These are phyloP conservation scores for Poeciliopsis gracilis DNA, from an alignment of 2,797 vertebrate species.

Conservation along the genomic window DNA sequence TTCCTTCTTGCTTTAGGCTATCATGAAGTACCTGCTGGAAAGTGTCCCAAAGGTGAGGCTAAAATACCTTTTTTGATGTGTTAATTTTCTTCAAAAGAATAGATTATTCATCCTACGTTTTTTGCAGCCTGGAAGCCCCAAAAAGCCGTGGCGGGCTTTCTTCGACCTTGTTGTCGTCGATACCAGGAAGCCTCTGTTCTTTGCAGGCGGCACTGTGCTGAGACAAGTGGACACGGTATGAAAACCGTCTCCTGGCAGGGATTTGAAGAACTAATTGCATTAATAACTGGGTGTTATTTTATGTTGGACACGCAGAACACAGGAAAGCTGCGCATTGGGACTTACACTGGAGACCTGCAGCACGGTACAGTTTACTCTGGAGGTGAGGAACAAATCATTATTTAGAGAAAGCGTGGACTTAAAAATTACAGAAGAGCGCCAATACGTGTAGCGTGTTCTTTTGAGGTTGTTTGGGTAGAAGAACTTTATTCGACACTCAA, in stretches of 20 bases:
- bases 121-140: slow-evolving; percentile 14
- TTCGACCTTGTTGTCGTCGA: slow-evolving; percentile 90
- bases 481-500: background rate
- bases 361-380: slow-evolving; percentile 86
- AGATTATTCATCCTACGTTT: background rate
- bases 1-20: slow-evolving; percentile 73
- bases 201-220: slow-evolving; percentile 85
- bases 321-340: slow-evolving; percentile 87
- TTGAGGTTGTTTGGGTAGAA: background rate
- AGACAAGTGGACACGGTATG: slow-evolving; percentile 88
- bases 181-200: slow-evolving; percentile 87
- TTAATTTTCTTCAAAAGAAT: background rate
- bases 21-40: slow-evolving; percentile 88
- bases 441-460: too few species aligned
- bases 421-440: background rate
- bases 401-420: background rate
- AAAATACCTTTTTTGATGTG: background rate
- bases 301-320: slow-evolving; percentile 77
- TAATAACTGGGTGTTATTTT: background rate
- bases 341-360: slow-evolving; percentile 86
- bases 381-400: slow-evolving; percentile 64
- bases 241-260: background rate
- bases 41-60: slow-evolving; percentile 62
- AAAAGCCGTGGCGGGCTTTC: slow-evolving; percentile 80
- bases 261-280: background rate